Evolutionary conservation across 1,140 invertebrate species (phyloP).

Genomic region (Metaphire vulgaris): DNA sequence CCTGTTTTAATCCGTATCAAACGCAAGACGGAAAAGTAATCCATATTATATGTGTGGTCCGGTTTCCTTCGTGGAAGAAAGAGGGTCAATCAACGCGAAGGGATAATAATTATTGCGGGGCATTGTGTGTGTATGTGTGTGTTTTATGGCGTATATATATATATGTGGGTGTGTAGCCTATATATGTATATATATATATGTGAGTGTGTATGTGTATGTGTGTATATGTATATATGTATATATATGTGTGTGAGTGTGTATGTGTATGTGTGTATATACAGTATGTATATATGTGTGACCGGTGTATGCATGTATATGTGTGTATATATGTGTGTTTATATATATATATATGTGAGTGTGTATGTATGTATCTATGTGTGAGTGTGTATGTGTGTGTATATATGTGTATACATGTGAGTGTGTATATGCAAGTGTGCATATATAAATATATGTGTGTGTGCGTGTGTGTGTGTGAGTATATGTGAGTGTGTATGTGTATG

Average conservation of each 20-base stretch:
- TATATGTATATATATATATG: neutral
- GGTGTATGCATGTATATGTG: neutral
- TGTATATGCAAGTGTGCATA: neutral
- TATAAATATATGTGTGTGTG: neutral
- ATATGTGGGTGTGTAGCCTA: neutral
- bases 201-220: neutral
- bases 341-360: neutral
- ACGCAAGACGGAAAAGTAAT: neutral
- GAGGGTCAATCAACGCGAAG: too few species aligned
- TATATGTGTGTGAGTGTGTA: neutral
- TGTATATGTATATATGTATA: neutral
- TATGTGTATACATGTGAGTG: neutral
- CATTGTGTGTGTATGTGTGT: neutral
- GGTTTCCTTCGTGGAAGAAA: too few species aligned
- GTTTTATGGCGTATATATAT: neutral
- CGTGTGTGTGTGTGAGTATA: neutral
- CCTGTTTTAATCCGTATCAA: neutral
- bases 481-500: neutral
- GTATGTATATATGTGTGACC: neutral
- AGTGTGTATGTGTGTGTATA: neutral
- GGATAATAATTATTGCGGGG: neutral
- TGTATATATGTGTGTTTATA: neutral
- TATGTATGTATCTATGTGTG: neutral
- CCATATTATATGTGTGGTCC: too few species aligned
- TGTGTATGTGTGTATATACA: neutral